phyloP scores from a whole-genome alignment of 2,888 invertebrate genomes.

The Cephus runcator region DNA sequence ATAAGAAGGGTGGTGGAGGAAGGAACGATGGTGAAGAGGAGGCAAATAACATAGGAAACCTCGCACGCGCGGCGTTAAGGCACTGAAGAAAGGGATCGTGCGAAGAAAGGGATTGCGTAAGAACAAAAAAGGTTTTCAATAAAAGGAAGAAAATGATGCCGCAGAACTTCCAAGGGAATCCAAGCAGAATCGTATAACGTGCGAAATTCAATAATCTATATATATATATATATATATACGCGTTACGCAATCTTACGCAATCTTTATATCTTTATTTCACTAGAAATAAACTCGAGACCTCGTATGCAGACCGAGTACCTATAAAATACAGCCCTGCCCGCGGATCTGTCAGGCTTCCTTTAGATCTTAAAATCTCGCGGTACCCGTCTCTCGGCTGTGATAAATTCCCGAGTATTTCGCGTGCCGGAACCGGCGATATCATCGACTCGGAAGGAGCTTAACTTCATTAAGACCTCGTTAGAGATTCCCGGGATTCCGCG shows the following conservation, averaged over 20 bases:
- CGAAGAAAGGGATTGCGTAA: neutral
- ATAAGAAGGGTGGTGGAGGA: neutral
- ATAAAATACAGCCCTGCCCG: neutral
- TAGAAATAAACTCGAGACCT: neutral
- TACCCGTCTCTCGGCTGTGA: neutral
- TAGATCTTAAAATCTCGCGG: neutral
- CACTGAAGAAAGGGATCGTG: neutral
- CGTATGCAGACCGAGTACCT: neutral
- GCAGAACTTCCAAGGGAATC: neutral
- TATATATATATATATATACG: neutral
- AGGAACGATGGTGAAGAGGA: neutral
- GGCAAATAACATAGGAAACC: neutral
- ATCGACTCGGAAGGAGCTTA: neutral
- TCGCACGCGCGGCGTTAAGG: neutral
- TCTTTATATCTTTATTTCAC: neutral
- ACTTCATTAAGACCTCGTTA: constrained; percentile 15
- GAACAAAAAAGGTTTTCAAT: too few species aligned
- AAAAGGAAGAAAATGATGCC: neutral
- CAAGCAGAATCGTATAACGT: neutral
- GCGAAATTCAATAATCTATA: neutral
- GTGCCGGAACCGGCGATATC: neutral
- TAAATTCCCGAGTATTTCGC: neutral
- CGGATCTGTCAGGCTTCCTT: neutral
- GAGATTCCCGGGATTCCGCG: neutral
- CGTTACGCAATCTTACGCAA: neutral